These are phyloP conservation scores for Chloroceryle aenea DNA, from an alignment of 2,113 vertebrate species.

Conservation along the genomic window DNA sequence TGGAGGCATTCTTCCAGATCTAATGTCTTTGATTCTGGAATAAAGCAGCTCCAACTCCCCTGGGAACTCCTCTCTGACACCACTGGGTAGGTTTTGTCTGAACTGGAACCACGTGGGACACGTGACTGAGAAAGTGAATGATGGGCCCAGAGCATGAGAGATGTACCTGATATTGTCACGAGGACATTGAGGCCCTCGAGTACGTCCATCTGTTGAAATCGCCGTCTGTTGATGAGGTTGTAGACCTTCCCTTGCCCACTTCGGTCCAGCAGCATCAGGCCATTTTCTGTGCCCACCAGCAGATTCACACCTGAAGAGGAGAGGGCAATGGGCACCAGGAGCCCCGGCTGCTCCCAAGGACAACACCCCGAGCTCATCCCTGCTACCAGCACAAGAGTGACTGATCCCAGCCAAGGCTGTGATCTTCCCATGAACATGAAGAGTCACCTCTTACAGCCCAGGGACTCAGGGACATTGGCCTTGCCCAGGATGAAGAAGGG, in stretches of 20 bases:
- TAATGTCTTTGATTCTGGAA: background rate
- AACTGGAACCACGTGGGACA: background rate
- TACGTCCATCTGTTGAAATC: slow-evolving; percentile 99
- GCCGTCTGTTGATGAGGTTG: slow-evolving; percentile 94
- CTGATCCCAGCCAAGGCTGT: fast-evolving
- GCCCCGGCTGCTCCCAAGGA: background rate
- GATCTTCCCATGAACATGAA: background rate
- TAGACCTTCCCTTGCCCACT: slow-evolving; percentile 98
- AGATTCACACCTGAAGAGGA: slow-evolving; percentile 89
- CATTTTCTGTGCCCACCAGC: slow-evolving; percentile 97
- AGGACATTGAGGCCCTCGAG: slow-evolving; percentile 97
- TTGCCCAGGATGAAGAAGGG: background rate
- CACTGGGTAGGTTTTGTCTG: background rate
- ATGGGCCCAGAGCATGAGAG: fast-evolving
- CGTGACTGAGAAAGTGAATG: fast-evolving
- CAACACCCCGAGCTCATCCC: fast-evolving
- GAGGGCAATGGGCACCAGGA: background rate
- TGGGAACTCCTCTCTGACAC: background rate
- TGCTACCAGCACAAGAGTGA: fast-evolving
- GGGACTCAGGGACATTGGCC: background rate
- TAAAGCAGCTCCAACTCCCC: background rate
- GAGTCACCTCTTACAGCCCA: background rate
- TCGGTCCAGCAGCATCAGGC: slow-evolving; percentile 95
- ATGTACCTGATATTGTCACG: slow-evolving; percentile 95
- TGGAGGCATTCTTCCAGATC: background rate